Percentiles rank a stretch among this genome's conserved stretches.
These are phyloP conservation scores for Clepsis dumicolana DNA, from an alignment of 2,888 invertebrate species.

Conservation along the genomic window DNA sequence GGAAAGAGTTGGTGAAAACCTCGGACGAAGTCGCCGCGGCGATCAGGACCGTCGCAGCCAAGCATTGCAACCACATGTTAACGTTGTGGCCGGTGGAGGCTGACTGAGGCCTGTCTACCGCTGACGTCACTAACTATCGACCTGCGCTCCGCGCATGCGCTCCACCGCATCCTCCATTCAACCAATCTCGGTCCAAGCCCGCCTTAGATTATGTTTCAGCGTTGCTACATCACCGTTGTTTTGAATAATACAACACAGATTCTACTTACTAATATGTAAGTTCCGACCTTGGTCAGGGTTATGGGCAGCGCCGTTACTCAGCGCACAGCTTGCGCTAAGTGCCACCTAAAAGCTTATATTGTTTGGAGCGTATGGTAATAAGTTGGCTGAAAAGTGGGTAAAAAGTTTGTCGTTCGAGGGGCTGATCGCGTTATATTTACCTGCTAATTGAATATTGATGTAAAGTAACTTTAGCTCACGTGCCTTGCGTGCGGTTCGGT, in stretches of 20 bases:
- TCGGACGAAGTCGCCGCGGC: slow-evolving; percentile 82
- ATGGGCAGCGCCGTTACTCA: slow-evolving; percentile 26
- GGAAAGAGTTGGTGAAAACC: slow-evolving; percentile 98
- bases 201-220: slow-evolving; percentile 66
- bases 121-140: slow-evolving; percentile 84
- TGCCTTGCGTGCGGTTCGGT: not conserved
- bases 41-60: slow-evolving; percentile 76
- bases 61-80: slow-evolving; percentile 82
- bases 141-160: slow-evolving; percentile 74
- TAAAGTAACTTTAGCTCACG: not conserved
- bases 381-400: slow-evolving; percentile 43
- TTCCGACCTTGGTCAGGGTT: slow-evolving; percentile 45
- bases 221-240: slow-evolving; percentile 62
- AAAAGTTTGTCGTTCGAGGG: slow-evolving; percentile 46
- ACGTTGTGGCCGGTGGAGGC: slow-evolving; percentile 73
- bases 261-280: slow-evolving; percentile 28
- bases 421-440: slow-evolving; percentile 15
- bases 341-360: slow-evolving; percentile 48
- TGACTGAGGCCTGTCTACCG: slow-evolving; percentile 72
- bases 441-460: slow-evolving; percentile 26
- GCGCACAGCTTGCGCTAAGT: slow-evolving; percentile 49
- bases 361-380: slow-evolving; percentile 28
- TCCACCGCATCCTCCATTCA: slow-evolving; percentile 56
- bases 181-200: slow-evolving; percentile 47
- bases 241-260: slow-evolving; percentile 61